Evolutionary conservation across 92 coral and sea anemone species (phyloP), one percentile per base, ranked within the genome.

Genomic region (Virgularia gustaviana): DNA sequence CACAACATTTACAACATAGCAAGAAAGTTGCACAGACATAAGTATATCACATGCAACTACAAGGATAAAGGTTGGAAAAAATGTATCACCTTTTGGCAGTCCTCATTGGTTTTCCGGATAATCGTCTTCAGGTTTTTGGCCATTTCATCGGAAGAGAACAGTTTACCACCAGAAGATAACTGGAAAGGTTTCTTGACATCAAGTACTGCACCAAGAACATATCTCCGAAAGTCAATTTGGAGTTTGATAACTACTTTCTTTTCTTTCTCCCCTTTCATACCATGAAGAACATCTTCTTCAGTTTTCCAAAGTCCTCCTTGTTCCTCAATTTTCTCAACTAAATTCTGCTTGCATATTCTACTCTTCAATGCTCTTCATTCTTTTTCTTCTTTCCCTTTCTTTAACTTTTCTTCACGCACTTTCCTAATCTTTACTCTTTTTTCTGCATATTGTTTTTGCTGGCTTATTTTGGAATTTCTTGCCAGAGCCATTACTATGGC

Each of bases 231-330:
- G 8, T 39, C 9, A 7, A 39, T 39, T 39, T 39, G 45, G 8
- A 39, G 15, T 15, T 15, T 39, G 45, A 39, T 39, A 15, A 15
- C 8, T 39, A 15, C 15, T 39, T 15, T 39, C 45, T 39, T 39
- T 39, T 8, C 15, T 39, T 39, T 39, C 15, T 39, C 45, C 15
- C 9, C 45, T 7, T 15, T 7, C 45, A 39, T 39, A 7, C 45
- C 45, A 39, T n/a, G n/a, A n/a, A n/a, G n/a, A 34, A 68, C 74
- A 18, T 52, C 68, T 45, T 42, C 38, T 15, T 51, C 63, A 20
- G 67, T 78, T 55, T 65, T 56, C 77, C 82, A 78, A 31, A 78
- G 18, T 38, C 82, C 82, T 52, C 67, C 82, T 6, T 53, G 74
- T 52, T 77, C 82, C 41, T 65, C 68, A 6, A 77, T 52, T 25